Conservation (phyloP, 2,113 vertebrate species). For the Uropsilus gracilis region DNA sequence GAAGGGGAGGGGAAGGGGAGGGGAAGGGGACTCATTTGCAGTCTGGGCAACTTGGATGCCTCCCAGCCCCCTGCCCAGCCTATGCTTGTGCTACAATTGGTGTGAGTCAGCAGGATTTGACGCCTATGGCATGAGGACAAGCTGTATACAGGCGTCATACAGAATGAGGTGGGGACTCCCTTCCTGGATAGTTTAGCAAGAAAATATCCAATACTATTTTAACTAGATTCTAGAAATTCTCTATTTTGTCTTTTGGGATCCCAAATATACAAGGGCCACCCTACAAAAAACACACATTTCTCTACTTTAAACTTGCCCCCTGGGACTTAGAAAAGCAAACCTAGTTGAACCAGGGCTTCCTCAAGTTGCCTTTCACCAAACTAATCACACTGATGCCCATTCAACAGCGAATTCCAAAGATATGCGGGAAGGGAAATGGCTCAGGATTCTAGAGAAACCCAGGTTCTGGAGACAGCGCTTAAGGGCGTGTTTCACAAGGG, state of each 20-base stretch:
- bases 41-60: too few relatives aligned
- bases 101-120: too few relatives aligned
- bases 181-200: neutral
- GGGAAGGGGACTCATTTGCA: too few relatives aligned
- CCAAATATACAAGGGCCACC: neutral
- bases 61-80: too few relatives aligned
- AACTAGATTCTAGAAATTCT: neutral
- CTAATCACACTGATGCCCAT: neutral
- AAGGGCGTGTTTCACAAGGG: too few relatives aligned
- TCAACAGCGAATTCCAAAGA: neutral
- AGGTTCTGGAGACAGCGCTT: neutral
- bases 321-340: neutral
- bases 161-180: neutral
- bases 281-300: neutral
- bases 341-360: neutral
- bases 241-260: neutral
- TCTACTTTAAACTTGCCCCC: neutral
- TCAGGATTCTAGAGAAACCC: neutral
- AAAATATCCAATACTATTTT: neutral
- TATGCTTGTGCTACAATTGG: too few relatives aligned
- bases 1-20: too few relatives aligned
- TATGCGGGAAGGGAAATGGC: neutral
- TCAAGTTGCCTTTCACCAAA: neutral
- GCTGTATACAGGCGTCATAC: accelerated
- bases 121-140: too few relatives aligned